phyloP scores from a whole-genome alignment of 2,888 invertebrate species.

The Noctua janthe region DNA sequence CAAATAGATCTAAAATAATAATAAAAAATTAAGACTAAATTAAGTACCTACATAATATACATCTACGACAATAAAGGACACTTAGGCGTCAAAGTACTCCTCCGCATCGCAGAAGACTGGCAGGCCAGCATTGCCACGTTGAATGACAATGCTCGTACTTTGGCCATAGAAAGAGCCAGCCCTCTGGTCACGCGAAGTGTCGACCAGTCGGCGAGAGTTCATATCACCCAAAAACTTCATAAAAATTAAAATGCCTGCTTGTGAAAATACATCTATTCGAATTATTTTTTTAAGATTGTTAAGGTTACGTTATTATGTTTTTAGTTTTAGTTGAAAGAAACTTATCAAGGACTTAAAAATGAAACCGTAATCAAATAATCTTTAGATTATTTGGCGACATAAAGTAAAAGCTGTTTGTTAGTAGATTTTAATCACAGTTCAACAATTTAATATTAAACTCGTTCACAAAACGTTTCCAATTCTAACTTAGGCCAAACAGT shows the following conservation, averaged over 20 bases:
- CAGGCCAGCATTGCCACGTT: too few relatives aligned
- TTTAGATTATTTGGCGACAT: background rate
- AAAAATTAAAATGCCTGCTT: background rate
- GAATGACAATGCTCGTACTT: too few relatives aligned
- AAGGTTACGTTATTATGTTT: background rate
- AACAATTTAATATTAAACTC: slow-evolving; percentile 34
- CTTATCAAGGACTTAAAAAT: background rate
- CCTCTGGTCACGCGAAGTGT: too few relatives aligned
- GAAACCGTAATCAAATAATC: background rate
- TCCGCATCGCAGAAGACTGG: too few relatives aligned
- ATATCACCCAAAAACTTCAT: background rate
- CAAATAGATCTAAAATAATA: too few relatives aligned
- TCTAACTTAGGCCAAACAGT: slow-evolving; percentile 31
- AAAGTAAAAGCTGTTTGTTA: slow-evolving; percentile 1
- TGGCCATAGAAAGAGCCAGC: too few relatives aligned
- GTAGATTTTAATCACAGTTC: slow-evolving; percentile 33
- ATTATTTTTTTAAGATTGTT: background rate
- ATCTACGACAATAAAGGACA: too few relatives aligned
- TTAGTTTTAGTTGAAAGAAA: slow-evolving; percentile 4
- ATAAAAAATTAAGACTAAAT: too few relatives aligned
- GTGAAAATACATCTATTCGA: background rate
- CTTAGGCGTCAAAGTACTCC: too few relatives aligned
- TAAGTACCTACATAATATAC: too few relatives aligned
- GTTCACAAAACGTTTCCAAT: slow-evolving; percentile 33
- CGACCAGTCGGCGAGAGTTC: too few relatives aligned